These are phyloP conservation scores for Nasonia longicornis DNA, from an alignment of 1,140 invertebrate species.

Conservation along the genomic window DNA sequence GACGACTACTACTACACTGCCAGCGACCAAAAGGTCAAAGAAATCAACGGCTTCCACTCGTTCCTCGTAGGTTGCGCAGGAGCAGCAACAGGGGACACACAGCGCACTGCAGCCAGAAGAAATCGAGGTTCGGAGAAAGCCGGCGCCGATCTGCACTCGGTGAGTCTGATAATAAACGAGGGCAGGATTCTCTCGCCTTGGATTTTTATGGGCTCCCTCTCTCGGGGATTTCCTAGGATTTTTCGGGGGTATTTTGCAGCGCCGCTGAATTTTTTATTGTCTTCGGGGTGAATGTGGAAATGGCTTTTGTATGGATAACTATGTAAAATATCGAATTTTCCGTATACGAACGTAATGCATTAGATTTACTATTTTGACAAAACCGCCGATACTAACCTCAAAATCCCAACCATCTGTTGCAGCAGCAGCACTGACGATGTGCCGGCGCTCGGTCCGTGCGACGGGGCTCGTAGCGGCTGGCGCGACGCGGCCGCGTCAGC, in stretches of 20 bases:
- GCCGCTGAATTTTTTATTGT: too few species aligned
- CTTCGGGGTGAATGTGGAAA: too few species aligned
- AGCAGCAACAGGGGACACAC: background rate
- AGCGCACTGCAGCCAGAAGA: background rate
- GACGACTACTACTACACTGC: background rate
- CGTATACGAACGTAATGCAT: too few species aligned
- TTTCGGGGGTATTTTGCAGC: background rate
- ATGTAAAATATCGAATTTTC: too few species aligned
- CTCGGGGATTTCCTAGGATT: background rate
- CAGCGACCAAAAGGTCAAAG: conserved; percentile 9
- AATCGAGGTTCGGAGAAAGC: conserved; percentile 2
- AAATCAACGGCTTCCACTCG: conserved; percentile 16
- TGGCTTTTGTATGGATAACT: too few species aligned
- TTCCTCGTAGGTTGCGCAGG: background rate
- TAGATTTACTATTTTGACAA: too few species aligned
- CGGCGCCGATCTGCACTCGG: conserved; percentile 3
- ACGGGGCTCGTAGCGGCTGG: conserved; percentile 1
- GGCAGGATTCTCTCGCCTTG: background rate
- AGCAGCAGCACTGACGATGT: background rate
- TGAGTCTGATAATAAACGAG: conserved; percentile 11
- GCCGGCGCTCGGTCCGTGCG: background rate
- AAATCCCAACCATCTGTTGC: background rate
- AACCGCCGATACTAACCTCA: background rate
- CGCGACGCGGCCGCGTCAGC: background rate
- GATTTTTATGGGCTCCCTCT: background rate